Evolutionary conservation across 1,140 invertebrate genomes (phyloP).

Genomic region (Adoxophyes honmai): DNA sequence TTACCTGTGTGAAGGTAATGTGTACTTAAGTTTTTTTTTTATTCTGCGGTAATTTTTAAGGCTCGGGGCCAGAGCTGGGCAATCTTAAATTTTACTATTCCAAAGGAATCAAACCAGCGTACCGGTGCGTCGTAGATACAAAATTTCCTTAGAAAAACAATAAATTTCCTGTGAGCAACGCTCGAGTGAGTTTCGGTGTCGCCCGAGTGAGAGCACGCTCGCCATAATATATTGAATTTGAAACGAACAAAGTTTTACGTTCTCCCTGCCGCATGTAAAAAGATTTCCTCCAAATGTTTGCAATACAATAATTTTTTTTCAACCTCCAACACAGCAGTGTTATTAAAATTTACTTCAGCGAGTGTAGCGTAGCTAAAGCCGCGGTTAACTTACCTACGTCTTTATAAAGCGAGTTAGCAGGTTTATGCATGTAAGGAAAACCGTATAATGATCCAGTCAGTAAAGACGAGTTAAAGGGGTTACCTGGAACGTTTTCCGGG

Average conservation of each 20-base stretch:
- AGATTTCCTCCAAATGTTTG: slow-evolving; percentile 71
- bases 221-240: slow-evolving; percentile 77
- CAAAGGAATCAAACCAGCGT: slow-evolving; percentile 44
- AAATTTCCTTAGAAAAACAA: slow-evolving; percentile 77
- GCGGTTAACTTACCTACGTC: background rate
- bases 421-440: background rate
- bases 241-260: slow-evolving; percentile 75
- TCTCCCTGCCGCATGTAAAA: slow-evolving; percentile 62
- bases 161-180: slow-evolving; percentile 73
- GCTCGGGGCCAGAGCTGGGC: background rate
- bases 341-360: background rate
- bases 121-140: slow-evolving; percentile 46
- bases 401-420: background rate
- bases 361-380: background rate
- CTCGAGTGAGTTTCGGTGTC: slow-evolving; percentile 75
- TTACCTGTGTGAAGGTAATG: too few relatives aligned
- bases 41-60: background rate
- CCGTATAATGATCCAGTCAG: too few relatives aligned
- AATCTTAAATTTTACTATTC: slow-evolving; percentile 21
- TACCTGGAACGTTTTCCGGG: too few relatives aligned
- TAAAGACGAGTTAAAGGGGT: too few relatives aligned
- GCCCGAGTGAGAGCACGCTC: slow-evolving; percentile 72
- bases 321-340: slow-evolving; percentile 26
- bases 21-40: too few relatives aligned
- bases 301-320: slow-evolving; percentile 59